These are phyloP conservation scores for Diadromus collaris DNA, from an alignment of 2,888 invertebrate species.

Conservation along the genomic window DNA sequence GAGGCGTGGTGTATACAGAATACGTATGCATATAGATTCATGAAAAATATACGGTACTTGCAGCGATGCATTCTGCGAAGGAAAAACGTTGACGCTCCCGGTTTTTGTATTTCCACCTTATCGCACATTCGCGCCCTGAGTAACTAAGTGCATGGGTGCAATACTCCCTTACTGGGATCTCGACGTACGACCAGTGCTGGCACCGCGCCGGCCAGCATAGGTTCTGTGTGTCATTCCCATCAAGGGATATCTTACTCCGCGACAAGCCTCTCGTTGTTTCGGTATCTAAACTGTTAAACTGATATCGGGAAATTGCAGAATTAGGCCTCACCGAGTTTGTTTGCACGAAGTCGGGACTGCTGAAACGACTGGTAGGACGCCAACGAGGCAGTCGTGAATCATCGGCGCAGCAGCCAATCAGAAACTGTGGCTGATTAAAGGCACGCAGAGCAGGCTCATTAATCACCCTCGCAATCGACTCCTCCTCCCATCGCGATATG, in stretches of 20 bases:
- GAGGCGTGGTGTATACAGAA: constrained; percentile 18
- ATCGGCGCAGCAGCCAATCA: constrained; percentile 70
- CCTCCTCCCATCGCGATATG: constrained; percentile 53
- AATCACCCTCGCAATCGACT: constrained; percentile 69
- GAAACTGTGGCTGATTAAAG: constrained; percentile 78
- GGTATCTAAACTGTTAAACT: not conserved
- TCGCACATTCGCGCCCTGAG: not conserved
- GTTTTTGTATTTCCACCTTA: not conserved
- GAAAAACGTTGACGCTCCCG: not conserved
- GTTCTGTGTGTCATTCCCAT: not conserved
- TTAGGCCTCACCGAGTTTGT: constrained; percentile 36
- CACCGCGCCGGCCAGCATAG: no score
- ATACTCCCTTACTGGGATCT: not conserved
- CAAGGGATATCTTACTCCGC: not conserved
- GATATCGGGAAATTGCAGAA: constrained; percentile 41
- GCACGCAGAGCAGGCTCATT: constrained; percentile 72
- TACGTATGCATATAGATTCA: constrained; percentile 38
- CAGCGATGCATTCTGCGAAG: constrained; percentile 2
- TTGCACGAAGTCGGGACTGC: constrained; percentile 40
- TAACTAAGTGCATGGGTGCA: not conserved
- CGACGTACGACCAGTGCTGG: no score
- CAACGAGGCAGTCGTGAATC: constrained; percentile 34
- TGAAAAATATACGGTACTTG: constrained; percentile 56
- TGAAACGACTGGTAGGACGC: constrained; percentile 2
- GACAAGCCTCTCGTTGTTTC: constrained; percentile 1